Percentiles rank a stretch among this genome's conserved stretches.
Evolutionary conservation across 1,140 invertebrate species (phyloP).

Genomic region (Bombus superbus): DNA sequence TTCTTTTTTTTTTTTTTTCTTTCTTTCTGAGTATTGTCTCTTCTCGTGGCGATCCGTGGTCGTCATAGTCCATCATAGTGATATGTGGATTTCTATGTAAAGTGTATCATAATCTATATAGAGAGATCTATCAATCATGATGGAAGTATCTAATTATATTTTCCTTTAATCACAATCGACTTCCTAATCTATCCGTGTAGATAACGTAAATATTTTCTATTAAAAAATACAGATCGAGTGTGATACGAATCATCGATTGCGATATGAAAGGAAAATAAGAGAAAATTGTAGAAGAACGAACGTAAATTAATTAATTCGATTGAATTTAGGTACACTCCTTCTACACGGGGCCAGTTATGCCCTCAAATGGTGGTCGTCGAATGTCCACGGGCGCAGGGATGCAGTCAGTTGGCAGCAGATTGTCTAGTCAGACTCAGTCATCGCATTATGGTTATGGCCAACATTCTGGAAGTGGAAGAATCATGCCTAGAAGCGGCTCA

Average conservation of each 20-base stretch:
- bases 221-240: background rate
- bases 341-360: conserved; percentile 86
- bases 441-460: conserved; percentile 83
- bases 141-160: conserved; percentile 4
- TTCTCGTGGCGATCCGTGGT: conserved; percentile 25
- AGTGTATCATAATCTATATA: background rate
- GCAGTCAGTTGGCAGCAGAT: conserved; percentile 76
- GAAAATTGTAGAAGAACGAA: too few species aligned
- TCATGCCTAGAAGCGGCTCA: conserved; percentile 91
- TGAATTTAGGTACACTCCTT: conserved; percentile 88
- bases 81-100: conserved; percentile 5
- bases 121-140: conserved; percentile 14
- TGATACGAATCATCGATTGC: background rate
- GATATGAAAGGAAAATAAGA: background rate
- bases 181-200: background rate
- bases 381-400: conserved; percentile 85
- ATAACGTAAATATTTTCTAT: background rate
- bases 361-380: conserved; percentile 82
- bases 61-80: conserved; percentile 4
- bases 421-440: conserved; percentile 80
- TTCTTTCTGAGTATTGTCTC: conserved; percentile 43
- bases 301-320: background rate
- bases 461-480: conserved; percentile 81
- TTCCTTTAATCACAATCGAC: conserved; percentile 8
- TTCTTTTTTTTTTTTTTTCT: conserved; percentile 62